Percentiles rank a stretch among this genome's conserved stretches.
Conservation (phyloP, 2,113 vertebrate genomes). For the Syrmaticus mikado region DNA sequence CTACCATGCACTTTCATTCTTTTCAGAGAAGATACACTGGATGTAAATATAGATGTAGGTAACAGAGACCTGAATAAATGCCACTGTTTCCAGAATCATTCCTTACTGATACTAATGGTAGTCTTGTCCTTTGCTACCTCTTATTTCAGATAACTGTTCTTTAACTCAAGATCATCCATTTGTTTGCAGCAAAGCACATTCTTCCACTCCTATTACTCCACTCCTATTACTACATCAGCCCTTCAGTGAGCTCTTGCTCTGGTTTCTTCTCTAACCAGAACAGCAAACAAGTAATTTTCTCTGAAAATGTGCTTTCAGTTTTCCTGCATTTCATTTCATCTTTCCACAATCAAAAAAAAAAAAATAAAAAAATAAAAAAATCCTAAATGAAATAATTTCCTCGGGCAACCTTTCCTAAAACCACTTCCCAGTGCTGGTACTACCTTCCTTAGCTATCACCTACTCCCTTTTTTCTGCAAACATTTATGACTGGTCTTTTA, state of each 20-base stretch:
- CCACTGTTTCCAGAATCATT: neutral
- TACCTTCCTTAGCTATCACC: neutral
- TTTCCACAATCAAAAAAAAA: neutral
- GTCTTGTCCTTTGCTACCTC: neutral
- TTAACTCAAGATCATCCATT: neutral
- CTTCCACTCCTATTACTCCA: neutral
- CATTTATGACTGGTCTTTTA: neutral
- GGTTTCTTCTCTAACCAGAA: neutral
- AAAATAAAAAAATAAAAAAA: neutral
- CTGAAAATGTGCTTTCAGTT: neutral
- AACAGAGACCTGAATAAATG: neutral
- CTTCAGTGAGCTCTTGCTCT: neutral
- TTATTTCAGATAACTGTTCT: neutral
- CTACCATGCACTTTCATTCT: neutral
- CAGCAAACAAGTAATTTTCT: neutral
- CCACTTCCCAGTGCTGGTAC: neutral
- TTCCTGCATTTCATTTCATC: neutral
- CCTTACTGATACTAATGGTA: neutral
- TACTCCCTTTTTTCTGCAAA: neutral
- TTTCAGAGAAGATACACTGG: neutral
- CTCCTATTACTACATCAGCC: neutral
- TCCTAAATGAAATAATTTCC: neutral
- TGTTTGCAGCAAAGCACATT: neutral
- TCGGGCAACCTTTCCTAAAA: neutral
- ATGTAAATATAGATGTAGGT: neutral